Base-by-base conservation (phyloP, 2,113 vertebrate genomes). In the Propithecus coquereli region DNA sequence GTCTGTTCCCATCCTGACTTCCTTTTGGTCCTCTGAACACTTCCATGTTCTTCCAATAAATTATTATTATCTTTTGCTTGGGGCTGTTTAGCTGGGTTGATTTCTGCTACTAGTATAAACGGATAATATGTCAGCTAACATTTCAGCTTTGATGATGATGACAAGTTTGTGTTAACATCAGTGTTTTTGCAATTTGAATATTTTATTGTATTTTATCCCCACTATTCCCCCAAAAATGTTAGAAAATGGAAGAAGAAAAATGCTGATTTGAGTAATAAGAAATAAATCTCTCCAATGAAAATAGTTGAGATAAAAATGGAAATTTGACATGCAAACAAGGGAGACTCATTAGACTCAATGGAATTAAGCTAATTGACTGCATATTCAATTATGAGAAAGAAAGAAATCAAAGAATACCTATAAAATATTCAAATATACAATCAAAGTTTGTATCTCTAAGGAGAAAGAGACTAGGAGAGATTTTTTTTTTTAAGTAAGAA, bases 261-360 rank as follows among this genome's bases (percentile, higher is more conserved):
- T 91, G 47, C 2, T 63, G 71, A 63, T 61, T 34, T 23, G 73
- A 92, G 43, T 89, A 68, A 65, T 83, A 70, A 63, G 32, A 89
- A 85, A 13, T 74, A 47, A 79, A 85, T 68, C 50, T 95, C 47
- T 92, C 74, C 85, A 70, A 74, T 52, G 54, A 83, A 94, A 57
- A 84, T 50, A 57, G 66, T 65, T 80, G 47, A 89, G 34, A 85
- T 92, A 73, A 95, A 96, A 87, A 94, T 68, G 79, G 40, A 94
- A 94, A 84, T 59, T 86, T 92, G 59, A 43, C 57, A 70, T 63
- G 30, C 11, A 68, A 68, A 63, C 45, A 80, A 80, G 80, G 10
- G 45, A 84, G 84, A 81, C 89, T 85, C 81, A 81, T 86, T 81
- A 70, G 65, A 61, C 20, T 80, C 83, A 80, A 50, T 34, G 32